These are phyloP conservation scores for Falco cherrug DNA, from an alignment of 2,797 vertebrate species.

Conservation along the genomic window DNA sequence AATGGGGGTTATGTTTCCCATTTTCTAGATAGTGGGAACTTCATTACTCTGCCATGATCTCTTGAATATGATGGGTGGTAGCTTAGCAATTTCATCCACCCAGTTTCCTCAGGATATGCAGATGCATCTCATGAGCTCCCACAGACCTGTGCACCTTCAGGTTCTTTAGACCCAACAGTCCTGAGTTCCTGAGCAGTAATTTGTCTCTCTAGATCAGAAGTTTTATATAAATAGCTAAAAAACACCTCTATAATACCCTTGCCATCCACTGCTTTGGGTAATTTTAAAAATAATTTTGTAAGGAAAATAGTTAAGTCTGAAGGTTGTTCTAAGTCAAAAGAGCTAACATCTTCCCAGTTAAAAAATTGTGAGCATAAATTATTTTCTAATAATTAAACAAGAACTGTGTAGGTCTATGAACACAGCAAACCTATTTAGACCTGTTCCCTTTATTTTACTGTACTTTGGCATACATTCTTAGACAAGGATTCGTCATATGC, in stretches of 20 bases:
- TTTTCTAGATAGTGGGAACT: background rate
- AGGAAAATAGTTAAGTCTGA: background rate
- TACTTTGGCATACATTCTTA: background rate
- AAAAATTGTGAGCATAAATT: background rate
- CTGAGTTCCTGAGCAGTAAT: background rate
- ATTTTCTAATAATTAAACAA: background rate
- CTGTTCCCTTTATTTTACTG: background rate
- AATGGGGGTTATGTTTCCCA: background rate
- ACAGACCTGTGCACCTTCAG: background rate
- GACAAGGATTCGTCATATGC: background rate
- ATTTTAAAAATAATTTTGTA: background rate
- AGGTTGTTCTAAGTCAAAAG: background rate
- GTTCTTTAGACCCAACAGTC: background rate
- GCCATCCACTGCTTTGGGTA: background rate
- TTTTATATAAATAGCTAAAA: background rate
- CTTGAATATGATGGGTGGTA: background rate
- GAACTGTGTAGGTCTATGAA: background rate
- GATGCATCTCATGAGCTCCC: background rate
- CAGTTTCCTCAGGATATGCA: background rate
- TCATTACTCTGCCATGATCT: background rate
- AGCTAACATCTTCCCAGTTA: background rate
- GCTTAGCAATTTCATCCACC: background rate
- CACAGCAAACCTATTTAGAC: background rate
- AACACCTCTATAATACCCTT: background rate
- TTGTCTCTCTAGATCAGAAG: background rate